Evolutionary conservation across 2,113 vertebrate species (phyloP).

Genomic region (Hassar affinis): DNA sequence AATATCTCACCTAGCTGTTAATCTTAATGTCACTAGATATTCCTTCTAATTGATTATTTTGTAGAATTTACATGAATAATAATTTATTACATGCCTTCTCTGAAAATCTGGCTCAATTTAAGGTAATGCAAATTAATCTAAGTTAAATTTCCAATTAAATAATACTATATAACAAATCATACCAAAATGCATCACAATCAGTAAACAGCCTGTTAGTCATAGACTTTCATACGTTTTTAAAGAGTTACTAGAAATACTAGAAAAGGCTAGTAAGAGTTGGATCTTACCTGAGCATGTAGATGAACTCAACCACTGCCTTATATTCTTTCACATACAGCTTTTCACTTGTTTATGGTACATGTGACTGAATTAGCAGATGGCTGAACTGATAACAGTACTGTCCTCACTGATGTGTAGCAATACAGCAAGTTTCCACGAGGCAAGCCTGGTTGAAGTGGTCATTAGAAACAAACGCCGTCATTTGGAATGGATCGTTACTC

Average conservation of each 20-base stretch:
- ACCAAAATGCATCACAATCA: background rate
- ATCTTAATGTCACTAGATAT: background rate
- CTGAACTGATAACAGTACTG: slow-evolving; percentile 45
- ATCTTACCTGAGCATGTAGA: background rate
- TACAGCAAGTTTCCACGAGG: slow-evolving; percentile 52
- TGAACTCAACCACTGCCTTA: background rate
- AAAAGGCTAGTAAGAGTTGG: background rate
- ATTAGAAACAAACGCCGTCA: slow-evolving; percentile 58
- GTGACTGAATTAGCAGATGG: slow-evolving; percentile 40
- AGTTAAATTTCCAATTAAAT: background rate
- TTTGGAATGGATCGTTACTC: slow-evolving; percentile 61
- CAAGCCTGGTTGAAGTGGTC: slow-evolving; percentile 56
- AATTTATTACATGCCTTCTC: background rate
- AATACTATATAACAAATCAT: background rate
- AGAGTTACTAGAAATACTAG: background rate
- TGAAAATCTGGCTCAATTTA: background rate
- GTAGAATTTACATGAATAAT: background rate
- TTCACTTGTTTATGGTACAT: slow-evolving; percentile 26
- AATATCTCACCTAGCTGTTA: slow-evolving; percentile 15
- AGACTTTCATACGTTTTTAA: background rate
- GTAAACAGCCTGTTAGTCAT: background rate
- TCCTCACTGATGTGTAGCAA: slow-evolving; percentile 49
- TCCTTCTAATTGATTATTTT: background rate
- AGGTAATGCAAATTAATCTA: background rate
- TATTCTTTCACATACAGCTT: background rate